Evolutionary conservation across 2,888 invertebrate genomes (phyloP), one percentile per base, ranked within the genome.

Genomic region (Brenthis daphne): DNA sequence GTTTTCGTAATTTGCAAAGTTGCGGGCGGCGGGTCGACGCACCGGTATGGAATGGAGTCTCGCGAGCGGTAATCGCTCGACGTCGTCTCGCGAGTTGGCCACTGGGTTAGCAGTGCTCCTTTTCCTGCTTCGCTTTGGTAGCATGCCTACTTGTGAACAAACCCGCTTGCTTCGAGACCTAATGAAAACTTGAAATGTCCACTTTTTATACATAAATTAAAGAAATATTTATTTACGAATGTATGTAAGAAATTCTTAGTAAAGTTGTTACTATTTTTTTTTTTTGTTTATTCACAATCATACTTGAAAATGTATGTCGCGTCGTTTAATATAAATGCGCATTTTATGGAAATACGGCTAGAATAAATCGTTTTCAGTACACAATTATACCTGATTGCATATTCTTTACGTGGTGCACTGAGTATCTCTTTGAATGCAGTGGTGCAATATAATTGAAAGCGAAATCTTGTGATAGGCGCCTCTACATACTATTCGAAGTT

Each of bases 21-120:
- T 81, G 84, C 89, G 88, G 79, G 87, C 85, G 87, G 56, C 80
- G 81, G 82, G 85, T 80, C 82, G 76, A 85, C 85, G 81, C 86
- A 85, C 89, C 85, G 88, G 87, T 87, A 82, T 83, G 82, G 90
- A 90, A 89, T 91, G 92, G 84, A 82, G 87, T 80, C 86, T 81
- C 79, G 84, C 76, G 80, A 84, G 82, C 80, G 82, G 84, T 87
- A 87, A 85, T 86, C 87, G 86, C 77, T 81, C 85, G 87, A 85
- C 82, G 86, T 83, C 81, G 87, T 78, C 82, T 85, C 84, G 89
- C 82, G 86, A 92, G 90, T 92, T 90, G 92, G 91, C 91, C 90
- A 92, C 90, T 92, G 87, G 92, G 92, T 92, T 91, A 92, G 85
- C 90, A 85, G 88, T 85, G 88, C 84, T 89, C 90, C 89, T 90